Evolutionary conservation across 2,888 invertebrate genomes (phyloP).

Genomic region (Ligdia adustata): DNA sequence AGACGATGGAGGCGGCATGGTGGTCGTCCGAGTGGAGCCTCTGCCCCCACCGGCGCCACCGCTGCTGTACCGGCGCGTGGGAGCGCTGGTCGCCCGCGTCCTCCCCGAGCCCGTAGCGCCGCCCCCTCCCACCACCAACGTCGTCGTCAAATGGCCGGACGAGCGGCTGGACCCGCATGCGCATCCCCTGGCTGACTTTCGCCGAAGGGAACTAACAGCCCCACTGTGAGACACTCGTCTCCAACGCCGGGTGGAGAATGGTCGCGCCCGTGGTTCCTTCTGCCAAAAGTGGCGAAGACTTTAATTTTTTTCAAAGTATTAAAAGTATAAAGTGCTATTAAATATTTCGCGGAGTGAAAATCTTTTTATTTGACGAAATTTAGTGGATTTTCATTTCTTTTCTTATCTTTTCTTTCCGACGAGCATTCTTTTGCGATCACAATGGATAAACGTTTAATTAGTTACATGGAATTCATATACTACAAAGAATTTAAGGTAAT

Average conservation of each 20-base stretch:
- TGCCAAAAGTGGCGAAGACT: too few relatives aligned
- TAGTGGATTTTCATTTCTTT: too few relatives aligned
- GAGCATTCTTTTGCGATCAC: too few relatives aligned
- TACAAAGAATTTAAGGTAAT: too few relatives aligned
- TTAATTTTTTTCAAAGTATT: too few relatives aligned
- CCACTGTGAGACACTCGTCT: constrained; percentile 69
- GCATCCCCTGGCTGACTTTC: constrained; percentile 65
- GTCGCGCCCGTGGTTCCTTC: too few relatives aligned
- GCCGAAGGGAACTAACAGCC: constrained; percentile 64
- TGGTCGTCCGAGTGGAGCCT: constrained; percentile 57
- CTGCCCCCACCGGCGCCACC: constrained; percentile 32
- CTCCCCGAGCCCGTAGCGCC: constrained; percentile 69
- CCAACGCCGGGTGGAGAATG: neutral
- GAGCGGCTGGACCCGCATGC: constrained; percentile 50
- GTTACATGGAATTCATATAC: too few relatives aligned
- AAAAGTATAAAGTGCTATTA: too few relatives aligned
- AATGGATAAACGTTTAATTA: too few relatives aligned
- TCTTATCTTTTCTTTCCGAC: too few relatives aligned
- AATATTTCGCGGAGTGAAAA: too few relatives aligned
- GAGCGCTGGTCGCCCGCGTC: constrained; percentile 67
- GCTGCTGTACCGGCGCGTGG: constrained; percentile 64
- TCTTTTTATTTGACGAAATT: too few relatives aligned
- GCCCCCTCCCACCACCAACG: constrained; percentile 46
- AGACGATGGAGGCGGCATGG: constrained; percentile 53
- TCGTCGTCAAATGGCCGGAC: constrained; percentile 68